Base-by-base conservation (phyloP, 2,113 vertebrate genomes). In the Parus major region DNA sequence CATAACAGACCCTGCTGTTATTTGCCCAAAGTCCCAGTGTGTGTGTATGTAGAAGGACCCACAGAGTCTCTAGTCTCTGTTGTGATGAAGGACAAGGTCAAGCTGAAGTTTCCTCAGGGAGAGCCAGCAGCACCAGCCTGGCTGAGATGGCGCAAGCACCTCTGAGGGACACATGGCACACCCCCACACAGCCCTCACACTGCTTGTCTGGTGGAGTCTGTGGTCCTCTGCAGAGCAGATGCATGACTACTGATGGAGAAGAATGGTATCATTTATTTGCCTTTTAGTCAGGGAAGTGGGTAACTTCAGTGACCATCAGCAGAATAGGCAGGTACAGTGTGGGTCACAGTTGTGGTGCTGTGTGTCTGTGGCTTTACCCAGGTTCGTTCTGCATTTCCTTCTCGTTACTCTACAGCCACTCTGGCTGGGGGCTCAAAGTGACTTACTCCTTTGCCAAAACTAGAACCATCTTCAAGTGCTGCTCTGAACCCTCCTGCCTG, bases 61-160 rank as follows among this genome's bases (percentile, higher is more conserved):
- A 33, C 0, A 0, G 19, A 36, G 11, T 35, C 60, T 80, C 31
- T 7, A 10, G 44, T 21, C 1, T 2, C 53, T 64, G 21, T 56
- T 7, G 14, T 14, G 10, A 41, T 1, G 4, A 81, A 88, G 52
- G 20, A 7, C 21, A 53, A 60, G 53, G 39, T 80, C 22, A 44
- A 81, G 50, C 12, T 88, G 36, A 52, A 46, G 15, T 53, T 83
- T 53, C 2, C 1, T 88, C n/a, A 77, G 55, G 22, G 68, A 61
- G n/a, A 81, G 20, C 11, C 4, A 7, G 59, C n/a, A 77, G 11
- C 29, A 9, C 24, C 49, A 47, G 28, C 23, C 39, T 29, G 24
- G 31, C 44, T 64, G 33, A 49, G 63, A 29, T 0, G 7, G 47
- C 22, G 17, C 0, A 7, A 82, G 39, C 35, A 66, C 17, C 39